Conservation (phyloP, 2,888 invertebrate genomes). For the Drosophila paucipuncta region DNA sequence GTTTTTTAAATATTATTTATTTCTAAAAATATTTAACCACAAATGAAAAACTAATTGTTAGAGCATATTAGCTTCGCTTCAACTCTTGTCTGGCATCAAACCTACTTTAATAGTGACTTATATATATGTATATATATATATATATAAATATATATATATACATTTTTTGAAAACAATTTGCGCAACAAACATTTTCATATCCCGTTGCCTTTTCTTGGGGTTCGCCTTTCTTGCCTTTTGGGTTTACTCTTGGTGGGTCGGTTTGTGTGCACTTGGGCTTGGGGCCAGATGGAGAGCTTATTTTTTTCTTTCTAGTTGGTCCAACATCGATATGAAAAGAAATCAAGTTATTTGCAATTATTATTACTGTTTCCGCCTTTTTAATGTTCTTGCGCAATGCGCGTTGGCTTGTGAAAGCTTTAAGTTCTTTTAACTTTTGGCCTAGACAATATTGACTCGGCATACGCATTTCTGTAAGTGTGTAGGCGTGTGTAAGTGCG, state of each 20-base stretch:
- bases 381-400: conserved; percentile 43
- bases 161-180: conserved; percentile 54
- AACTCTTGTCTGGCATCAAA: conserved; percentile 17
- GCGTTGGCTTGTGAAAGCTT: conserved; percentile 64
- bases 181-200: conserved; percentile 54
- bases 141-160: not conserved
- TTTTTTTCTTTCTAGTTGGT: conserved; percentile 23
- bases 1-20: not conserved
- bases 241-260: conserved; percentile 9
- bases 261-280: conserved; percentile 49
- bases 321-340: conserved; percentile 24
- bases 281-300: conserved; percentile 54
- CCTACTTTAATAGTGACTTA: conserved; percentile 24
- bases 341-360: conserved; percentile 76
- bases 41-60: not conserved
- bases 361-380: conserved; percentile 55
- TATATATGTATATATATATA: not conserved
- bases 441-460: conserved; percentile 60
- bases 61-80: conserved; percentile 16
- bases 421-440: conserved; percentile 60
- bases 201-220: conserved; percentile 43
- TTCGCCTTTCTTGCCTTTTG: conserved; percentile 39
- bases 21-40: not conserved
- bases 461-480: conserved; percentile 18
- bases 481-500: conserved; percentile 10